Evolutionary conservation across 2,888 invertebrate genomes (phyloP), one percentile per base, ranked within the genome.

Genomic region (Polylopha cassiicola): DNA sequence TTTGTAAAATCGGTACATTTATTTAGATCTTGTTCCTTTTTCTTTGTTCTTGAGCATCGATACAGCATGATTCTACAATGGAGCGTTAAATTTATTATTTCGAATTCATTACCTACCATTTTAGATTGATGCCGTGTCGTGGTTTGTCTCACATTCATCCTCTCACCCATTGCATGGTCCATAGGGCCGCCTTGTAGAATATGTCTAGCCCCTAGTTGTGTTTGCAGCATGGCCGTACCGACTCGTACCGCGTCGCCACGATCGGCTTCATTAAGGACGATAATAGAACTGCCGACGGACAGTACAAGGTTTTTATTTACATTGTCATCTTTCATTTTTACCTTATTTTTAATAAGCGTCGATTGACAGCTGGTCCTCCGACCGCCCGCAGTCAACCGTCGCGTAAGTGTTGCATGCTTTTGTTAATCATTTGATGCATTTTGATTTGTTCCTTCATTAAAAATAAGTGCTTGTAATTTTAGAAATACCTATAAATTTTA

Each of bases 231-330:
- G 95, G 94, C 88, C 93, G 95, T 79, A 91, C 95, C 80, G 98
- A 98, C 89, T 97, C 97, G 81, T 98, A 98, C 89, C 92, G 98
- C 82, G 95, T 95, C 89, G 98, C 98, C 65, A 97, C 97, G 76
- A 93, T 96, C 82, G 93, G 95, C 63, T 89, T 92, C 87, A 88
- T 93, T 87, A 92, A 94, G 89, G 95, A 95, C 86, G 97, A 97
- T 91, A 95, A 95, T 92, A 94, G 93, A 89, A 95, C 95, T 58
- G 95, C 95, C 65, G 95, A 95, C 88, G 96, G 96, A 86, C 92
- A 92, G 89, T 91, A 90, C 78, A 95, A 95, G 95, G 95, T 95
- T 86, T 81, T 72, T 79, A 79, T 82, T 73, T 73, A 65, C 66
- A 72, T 78, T 75, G 60, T 55, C 80, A 80, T 73, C 72, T 72